Conservation (phyloP, 2,888 invertebrate genomes). For the Elegia similella region DNA sequence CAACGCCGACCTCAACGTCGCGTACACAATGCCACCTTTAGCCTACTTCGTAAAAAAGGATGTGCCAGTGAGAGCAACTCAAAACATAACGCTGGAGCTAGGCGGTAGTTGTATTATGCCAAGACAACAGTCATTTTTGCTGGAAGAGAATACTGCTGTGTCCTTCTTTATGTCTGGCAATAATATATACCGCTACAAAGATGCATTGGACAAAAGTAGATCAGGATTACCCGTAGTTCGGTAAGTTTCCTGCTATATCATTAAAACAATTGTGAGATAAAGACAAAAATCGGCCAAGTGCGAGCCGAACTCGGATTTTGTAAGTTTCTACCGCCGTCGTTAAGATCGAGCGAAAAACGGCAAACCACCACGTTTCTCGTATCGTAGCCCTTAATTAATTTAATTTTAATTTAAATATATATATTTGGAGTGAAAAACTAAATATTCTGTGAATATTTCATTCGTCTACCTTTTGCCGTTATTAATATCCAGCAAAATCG, state of each 20-base stretch:
- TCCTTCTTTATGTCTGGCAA: constrained; percentile 53
- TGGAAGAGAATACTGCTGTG: constrained; percentile 54
- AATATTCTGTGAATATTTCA: too few species aligned
- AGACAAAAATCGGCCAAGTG: too few species aligned
- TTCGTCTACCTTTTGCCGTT: too few species aligned
- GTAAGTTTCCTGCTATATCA: constrained; percentile 52
- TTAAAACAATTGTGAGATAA: too few species aligned
- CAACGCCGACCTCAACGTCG: constrained; percentile 58
- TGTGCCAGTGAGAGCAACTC: constrained; percentile 34
- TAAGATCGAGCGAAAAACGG: too few species aligned
- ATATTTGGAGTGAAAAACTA: too few species aligned
- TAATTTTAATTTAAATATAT: too few species aligned
- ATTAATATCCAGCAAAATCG: too few species aligned
- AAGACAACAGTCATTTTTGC: constrained; percentile 37
- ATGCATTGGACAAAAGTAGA: constrained; percentile 77
- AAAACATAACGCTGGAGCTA: constrained; percentile 38
- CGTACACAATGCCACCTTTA: constrained; percentile 50
- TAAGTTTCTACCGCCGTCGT: too few species aligned
- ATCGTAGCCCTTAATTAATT: too few species aligned
- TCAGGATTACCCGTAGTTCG: constrained; percentile 80
- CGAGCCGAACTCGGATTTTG: too few species aligned
- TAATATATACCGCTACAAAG: constrained; percentile 46
- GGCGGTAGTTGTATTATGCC: constrained; percentile 46
- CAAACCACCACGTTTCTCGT: too few species aligned
- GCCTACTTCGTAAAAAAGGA: constrained; percentile 48